Conservation (phyloP, 2,888 invertebrate genomes). For the Trachelus tabidus region DNA sequence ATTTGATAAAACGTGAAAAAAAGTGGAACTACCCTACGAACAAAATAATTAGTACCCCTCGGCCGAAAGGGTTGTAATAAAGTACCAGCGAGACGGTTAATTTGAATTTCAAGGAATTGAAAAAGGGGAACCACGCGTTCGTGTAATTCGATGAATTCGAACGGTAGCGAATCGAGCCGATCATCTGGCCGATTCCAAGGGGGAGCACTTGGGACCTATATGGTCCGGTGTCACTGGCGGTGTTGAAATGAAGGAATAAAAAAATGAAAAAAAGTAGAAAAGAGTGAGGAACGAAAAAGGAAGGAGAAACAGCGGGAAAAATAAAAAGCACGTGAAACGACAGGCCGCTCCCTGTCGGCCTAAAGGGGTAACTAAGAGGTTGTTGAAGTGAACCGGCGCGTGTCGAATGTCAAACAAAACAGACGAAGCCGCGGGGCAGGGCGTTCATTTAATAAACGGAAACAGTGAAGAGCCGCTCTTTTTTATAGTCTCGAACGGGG, state of each 20-base stretch:
- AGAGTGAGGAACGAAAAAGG: slow-evolving; percentile 9
- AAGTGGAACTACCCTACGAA: neutral
- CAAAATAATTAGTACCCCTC: neutral
- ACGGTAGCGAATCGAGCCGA: slow-evolving; percentile 2
- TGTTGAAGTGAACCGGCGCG: slow-evolving; percentile 16
- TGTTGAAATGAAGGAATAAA: neutral
- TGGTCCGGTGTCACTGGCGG: neutral
- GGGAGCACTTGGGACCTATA: slow-evolving; percentile 38
- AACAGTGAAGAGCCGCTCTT: slow-evolving; percentile 16
- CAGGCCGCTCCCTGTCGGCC: slow-evolving; percentile 2
- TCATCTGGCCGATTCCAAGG: slow-evolving; percentile 5
- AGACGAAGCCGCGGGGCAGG: slow-evolving; percentile 13
- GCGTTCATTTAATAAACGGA: slow-evolving; percentile 24
- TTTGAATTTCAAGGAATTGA: neutral
- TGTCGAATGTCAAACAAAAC: slow-evolving; percentile 25
- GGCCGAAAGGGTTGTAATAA: neutral
- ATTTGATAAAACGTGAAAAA: neutral
- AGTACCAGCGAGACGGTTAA: neutral
- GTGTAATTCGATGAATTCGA: neutral
- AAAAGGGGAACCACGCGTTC: neutral
- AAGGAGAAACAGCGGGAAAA: slow-evolving; percentile 6
- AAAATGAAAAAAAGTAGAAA: neutral
- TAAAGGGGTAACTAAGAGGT: slow-evolving; percentile 9
- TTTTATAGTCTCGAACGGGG: slow-evolving; percentile 4
- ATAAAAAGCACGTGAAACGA: neutral